phyloP scores from a whole-genome alignment of 2,888 invertebrate genomes.

The Keiferia lycopersicella region DNA sequence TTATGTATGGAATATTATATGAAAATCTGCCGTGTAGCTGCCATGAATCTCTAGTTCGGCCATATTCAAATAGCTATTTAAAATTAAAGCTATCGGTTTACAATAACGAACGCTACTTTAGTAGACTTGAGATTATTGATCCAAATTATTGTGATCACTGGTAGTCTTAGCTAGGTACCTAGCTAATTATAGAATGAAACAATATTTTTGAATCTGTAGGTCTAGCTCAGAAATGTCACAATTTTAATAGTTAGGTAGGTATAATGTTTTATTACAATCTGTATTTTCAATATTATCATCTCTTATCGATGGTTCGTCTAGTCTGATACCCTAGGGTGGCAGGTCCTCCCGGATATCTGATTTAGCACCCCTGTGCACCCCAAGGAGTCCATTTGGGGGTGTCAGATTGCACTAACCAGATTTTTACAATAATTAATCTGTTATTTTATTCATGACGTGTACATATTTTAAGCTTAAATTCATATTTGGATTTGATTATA shows the following conservation, averaged over 20 bases:
- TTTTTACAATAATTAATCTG: slow-evolving; percentile 9
- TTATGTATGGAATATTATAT: no score
- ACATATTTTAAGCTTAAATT: slow-evolving; percentile 3
- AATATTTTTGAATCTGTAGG: slow-evolving; percentile 18
- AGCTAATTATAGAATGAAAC: background rate
- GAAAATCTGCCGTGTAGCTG: no score
- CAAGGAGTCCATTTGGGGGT: no score
- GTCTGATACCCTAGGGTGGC: no score
- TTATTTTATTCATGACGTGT: background rate
- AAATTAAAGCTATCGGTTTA: no score
- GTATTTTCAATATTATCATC: background rate
- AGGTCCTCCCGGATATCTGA: no score
- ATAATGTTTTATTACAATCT: background rate
- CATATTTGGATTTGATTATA: background rate
- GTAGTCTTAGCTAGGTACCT: background rate
- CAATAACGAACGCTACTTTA: no score
- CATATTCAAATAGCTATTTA: no score
- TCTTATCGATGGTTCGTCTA: background rate
- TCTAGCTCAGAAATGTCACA: background rate
- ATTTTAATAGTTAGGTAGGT: background rate
- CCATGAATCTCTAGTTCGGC: no score
- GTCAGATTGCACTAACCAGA: no score
- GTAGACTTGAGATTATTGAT: background rate
- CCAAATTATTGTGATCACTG: slow-evolving; percentile 24
- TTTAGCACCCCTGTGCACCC: no score